phyloP scores from a whole-genome alignment of 1,140 invertebrate genomes.

The Nomia melanderi region DNA sequence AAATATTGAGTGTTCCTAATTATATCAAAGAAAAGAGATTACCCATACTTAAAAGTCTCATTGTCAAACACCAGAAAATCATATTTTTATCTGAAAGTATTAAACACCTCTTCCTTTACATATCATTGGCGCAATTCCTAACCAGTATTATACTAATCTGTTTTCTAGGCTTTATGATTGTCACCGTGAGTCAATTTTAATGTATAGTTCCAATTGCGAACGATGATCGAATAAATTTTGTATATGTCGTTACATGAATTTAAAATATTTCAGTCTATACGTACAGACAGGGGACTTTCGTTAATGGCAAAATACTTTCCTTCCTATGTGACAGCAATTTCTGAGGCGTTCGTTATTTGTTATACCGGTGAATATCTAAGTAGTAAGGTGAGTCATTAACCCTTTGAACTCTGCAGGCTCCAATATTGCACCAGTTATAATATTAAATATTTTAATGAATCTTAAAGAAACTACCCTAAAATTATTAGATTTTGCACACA shows the following conservation, averaged over 20 bases:
- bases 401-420: no score
- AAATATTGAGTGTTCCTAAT: neutral
- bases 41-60: neutral
- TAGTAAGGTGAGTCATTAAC: slow-evolving; percentile 33
- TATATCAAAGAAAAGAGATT: neutral
- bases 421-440: no score
- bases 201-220: neutral
- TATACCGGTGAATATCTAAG: slow-evolving; percentile 29
- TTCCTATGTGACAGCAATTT: slow-evolving; percentile 1
- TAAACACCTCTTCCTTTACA: slow-evolving; percentile 9
- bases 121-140: slow-evolving; percentile 24
- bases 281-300: neutral
- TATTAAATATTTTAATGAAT: no score
- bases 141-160: slow-evolving; percentile 28
- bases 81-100: slow-evolving; percentile 10
- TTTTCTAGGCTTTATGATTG: slow-evolving; percentile 20
- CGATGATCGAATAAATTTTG: no score
- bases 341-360: slow-evolving; percentile 22
- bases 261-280: slow-evolving; percentile 3
- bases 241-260: no score
- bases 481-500: no score
- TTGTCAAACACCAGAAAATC: slow-evolving; percentile 13
- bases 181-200: slow-evolving; percentile 1
- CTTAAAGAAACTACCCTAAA: no score
- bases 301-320: neutral